Percentiles rank a stretch among this genome's conserved stretches.
These are phyloP conservation scores for Ictidomys tridecemlineatus DNA, from an alignment of 2,113 vertebrate genomes.

Conservation along the genomic window DNA sequence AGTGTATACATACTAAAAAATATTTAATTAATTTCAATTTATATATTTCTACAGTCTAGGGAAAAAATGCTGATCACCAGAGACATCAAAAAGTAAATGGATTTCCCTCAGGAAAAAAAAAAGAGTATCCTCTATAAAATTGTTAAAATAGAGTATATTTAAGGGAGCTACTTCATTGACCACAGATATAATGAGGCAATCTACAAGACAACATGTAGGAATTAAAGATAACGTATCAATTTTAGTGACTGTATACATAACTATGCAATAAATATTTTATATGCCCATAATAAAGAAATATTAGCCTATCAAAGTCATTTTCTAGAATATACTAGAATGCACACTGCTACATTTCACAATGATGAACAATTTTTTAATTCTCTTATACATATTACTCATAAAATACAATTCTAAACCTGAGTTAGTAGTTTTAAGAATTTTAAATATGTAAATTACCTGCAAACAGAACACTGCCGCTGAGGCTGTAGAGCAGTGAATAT, in stretches of 20 bases:
- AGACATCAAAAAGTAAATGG: neutral
- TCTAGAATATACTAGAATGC: neutral
- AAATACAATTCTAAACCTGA: neutral
- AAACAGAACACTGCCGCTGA: conserved; percentile 98
- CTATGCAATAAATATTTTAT: neutral
- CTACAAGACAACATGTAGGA: neutral
- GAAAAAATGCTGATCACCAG: neutral
- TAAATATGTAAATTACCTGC: conserved; percentile 90
- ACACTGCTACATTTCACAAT: neutral
- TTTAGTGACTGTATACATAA: neutral
- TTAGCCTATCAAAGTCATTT: neutral
- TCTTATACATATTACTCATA: neutral
- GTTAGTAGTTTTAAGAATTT: neutral
- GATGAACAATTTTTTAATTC: neutral
- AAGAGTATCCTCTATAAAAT: neutral
- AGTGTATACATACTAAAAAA: neutral
- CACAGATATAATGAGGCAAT: neutral
- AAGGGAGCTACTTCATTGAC: neutral
- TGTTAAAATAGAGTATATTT: neutral
- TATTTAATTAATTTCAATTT: conserved; percentile 20
- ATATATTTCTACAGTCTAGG: neutral
- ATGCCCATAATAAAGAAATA: neutral
- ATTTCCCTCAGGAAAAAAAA: neutral
- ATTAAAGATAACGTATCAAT: neutral
- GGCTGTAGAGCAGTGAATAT: conserved; percentile 99